Base-by-base conservation (phyloP, 1,140 invertebrate species). In the Apis mellifera region DNA sequence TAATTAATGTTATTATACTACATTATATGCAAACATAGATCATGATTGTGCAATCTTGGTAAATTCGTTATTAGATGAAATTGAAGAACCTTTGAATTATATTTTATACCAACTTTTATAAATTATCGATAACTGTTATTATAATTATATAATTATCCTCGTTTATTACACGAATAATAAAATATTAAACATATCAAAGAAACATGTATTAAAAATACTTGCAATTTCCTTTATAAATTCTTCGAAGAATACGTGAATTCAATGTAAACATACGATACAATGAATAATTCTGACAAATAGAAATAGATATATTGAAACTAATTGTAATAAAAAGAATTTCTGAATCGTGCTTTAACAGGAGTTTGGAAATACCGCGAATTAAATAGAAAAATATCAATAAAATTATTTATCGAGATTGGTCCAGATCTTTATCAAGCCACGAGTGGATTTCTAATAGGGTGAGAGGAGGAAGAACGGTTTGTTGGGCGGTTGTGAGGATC, bases 381-480 rank as follows among this genome's bases (percentile, higher is more conserved):
- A n/a, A 42, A 42, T 52, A 9, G 17, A 60, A 42, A 79, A 79
- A 42, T 21, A 7, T 8, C 17, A 32, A 26, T 62, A 42, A 71
- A 70, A 42, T 42, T 70, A 7, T 9, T 54, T 79, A 79, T 79
- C 77, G 7, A 42, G 48, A 23, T 32, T 8, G 21, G 32, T 81
- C 62, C 48, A 21, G 52, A 66, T 52, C 2, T 2, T 48, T 75
- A 75, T 66, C 71, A 9, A 21, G 26, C 17, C 15, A 17, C 62
- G 23, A 81, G 60, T 74, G 64, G 52, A 57, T 59, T n/a, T 81
- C 52, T 66, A 81, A 75, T 81, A 66, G 62, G n/a, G n/a, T n/a
- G n/a, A 48, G 23, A 26, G 48, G 8, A 72, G 59, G 50, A 72
- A 72, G 70, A 62, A 19, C 32, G 23, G 70, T 52, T 55, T 9